A percentile compares a stretch with the other conserved stretches of the same genome.
phyloP scores from a whole-genome alignment of 1,140 invertebrate species.

The Drosophila virilis region DNA sequence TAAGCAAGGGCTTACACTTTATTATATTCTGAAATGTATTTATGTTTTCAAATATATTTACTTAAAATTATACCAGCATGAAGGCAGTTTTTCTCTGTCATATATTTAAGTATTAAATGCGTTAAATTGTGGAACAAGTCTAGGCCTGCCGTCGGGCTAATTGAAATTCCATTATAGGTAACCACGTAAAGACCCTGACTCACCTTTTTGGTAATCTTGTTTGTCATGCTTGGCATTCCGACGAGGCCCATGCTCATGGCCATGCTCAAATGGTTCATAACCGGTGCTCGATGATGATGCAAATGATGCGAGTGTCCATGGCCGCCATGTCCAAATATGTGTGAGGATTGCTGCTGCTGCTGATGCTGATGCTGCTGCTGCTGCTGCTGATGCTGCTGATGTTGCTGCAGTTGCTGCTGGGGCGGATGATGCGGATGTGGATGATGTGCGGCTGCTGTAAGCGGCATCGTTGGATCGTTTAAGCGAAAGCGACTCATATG shows the following conservation, averaged over 20 bases:
- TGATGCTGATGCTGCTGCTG: slow-evolving; percentile 49
- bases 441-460: slow-evolving; percentile 83
- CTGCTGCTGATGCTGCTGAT: slow-evolving; percentile 28
- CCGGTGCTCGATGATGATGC: slow-evolving; percentile 56
- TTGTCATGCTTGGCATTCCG: slow-evolving; percentile 78
- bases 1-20: too few relatives aligned
- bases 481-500: slow-evolving; percentile 92
- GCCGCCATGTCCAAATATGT: slow-evolving; percentile 49
- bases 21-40: too few relatives aligned
- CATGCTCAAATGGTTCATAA: slow-evolving; percentile 79
- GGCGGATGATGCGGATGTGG: slow-evolving; percentile 68
- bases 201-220: slow-evolving; percentile 84
- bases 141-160: not conserved
- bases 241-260: slow-evolving; percentile 82
- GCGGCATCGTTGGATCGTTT: slow-evolving; percentile 85
- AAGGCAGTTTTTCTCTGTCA: not conserved
- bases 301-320: slow-evolving; percentile 65
- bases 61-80: too few relatives aligned
- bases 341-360: slow-evolving; percentile 52
- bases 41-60: too few relatives aligned
- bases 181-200: not conserved
- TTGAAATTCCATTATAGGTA: not conserved
- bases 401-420: slow-evolving; percentile 40
- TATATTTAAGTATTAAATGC: not conserved
- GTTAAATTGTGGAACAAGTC: not conserved